Conservation (phyloP, 2,113 vertebrate genomes). For the Caretta caretta region DNA sequence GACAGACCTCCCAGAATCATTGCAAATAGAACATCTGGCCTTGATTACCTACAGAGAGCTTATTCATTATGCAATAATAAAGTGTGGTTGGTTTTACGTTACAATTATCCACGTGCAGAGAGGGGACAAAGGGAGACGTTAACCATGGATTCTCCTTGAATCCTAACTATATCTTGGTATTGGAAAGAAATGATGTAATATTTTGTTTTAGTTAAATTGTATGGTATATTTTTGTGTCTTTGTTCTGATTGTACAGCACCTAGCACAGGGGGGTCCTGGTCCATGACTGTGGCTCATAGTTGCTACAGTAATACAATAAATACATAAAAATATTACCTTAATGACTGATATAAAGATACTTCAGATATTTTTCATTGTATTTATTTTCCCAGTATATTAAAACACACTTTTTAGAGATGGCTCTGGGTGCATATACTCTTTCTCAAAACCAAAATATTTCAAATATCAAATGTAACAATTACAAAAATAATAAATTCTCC, state of each 20-base stretch:
- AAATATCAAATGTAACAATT: background rate
- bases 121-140: conserved; percentile 24
- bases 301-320: background rate
- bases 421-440: background rate
- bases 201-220: background rate
- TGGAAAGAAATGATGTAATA: background rate
- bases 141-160: conserved; percentile 7
- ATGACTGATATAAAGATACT: background rate
- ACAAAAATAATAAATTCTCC: background rate
- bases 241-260: background rate
- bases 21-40: conserved; percentile 26
- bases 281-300: background rate
- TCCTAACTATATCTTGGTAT: background rate
- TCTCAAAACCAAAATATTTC: background rate
- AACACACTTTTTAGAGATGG: background rate
- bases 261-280: background rate
- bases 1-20: conserved; percentile 16
- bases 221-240: background rate
- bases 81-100: background rate
- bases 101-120: background rate
- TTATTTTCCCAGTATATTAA: background rate
- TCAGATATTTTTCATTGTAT: background rate
- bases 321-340: background rate
- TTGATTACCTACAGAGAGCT: conserved; percentile 25
- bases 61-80: conserved; percentile 8